A percentile compares a stretch with the other conserved stretches of the same genome.
phyloP scores from a whole-genome alignment of 2,888 invertebrate genomes.

The Sussaba pulchella region DNA sequence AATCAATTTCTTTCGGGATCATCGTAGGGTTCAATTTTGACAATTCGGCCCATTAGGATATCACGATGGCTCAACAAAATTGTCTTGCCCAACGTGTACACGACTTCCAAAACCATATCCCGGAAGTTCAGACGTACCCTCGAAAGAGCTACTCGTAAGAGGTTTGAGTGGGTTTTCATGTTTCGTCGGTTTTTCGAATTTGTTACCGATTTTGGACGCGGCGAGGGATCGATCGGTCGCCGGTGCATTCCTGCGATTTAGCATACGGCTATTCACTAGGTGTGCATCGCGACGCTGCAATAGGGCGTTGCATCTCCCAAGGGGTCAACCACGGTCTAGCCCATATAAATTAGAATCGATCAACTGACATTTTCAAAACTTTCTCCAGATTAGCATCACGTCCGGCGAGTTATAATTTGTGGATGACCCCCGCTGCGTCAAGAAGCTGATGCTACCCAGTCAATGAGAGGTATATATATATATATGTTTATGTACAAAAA shows the following conservation, averaged over 20 bases:
- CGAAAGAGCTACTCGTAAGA: background rate
- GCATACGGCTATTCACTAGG: slow-evolving; percentile 25
- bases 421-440: slow-evolving; percentile 80
- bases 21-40: too few relatives aligned
- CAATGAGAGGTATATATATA: slow-evolving; percentile 39
- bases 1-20: too few relatives aligned
- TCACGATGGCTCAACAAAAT: too few relatives aligned
- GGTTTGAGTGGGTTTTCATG: background rate
- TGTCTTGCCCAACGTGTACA: too few relatives aligned
- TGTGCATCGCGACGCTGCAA: background rate
- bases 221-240: slow-evolving; percentile 10
- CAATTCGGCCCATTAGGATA: too few relatives aligned
- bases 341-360: slow-evolving; percentile 78
- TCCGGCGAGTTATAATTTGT: slow-evolving; percentile 83
- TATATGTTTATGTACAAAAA: slow-evolving; percentile 15
- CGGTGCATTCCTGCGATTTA: slow-evolving; percentile 53
- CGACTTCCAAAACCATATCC: background rate
- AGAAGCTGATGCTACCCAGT: slow-evolving; percentile 62
- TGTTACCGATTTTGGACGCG: background rate
- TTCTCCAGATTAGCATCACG: slow-evolving; percentile 84
- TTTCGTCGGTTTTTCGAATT: slow-evolving; percentile 4
- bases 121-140: background rate
- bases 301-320: slow-evolving; percentile 30
- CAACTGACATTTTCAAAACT: slow-evolving; percentile 82
- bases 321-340: slow-evolving; percentile 16